Percentiles rank a stretch among this genome's conserved stretches.
Conservation (phyloP, 2,888 invertebrate species). For the Clanis bilineata region DNA sequence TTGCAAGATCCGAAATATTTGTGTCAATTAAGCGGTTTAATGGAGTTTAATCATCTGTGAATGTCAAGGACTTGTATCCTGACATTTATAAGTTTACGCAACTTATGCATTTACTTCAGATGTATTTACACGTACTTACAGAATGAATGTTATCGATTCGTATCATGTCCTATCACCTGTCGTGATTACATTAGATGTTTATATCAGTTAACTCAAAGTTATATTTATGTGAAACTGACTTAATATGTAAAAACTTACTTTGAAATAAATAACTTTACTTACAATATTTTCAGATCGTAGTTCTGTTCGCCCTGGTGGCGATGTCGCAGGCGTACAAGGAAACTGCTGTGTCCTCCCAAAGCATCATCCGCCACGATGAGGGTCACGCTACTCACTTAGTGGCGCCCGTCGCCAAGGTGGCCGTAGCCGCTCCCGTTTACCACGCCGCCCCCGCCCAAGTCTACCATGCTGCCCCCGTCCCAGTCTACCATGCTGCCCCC, state of each 20-base stretch:
- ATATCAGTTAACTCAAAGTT: too few relatives aligned
- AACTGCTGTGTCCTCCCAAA: constrained; percentile 50
- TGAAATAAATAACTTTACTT: too few relatives aligned
- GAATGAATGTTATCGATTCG: too few relatives aligned
- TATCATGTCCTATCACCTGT: too few relatives aligned
- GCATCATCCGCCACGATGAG: constrained; percentile 54
- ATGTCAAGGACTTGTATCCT: background rate
- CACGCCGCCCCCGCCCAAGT: constrained; percentile 28
- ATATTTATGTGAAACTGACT: too few relatives aligned
- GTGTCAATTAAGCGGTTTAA: background rate
- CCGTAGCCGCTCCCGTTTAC: constrained; percentile 24
- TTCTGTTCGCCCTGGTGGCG: constrained; percentile 36
- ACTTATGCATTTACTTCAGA: background rate
- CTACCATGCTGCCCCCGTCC: constrained; percentile 41
- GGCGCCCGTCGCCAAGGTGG: constrained; percentile 35
- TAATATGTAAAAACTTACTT: too few relatives aligned
- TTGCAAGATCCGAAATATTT: background rate
- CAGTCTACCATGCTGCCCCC: constrained; percentile 32
- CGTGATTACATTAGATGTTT: too few relatives aligned
- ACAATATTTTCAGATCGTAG: constrained; percentile 37
- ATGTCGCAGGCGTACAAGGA: constrained; percentile 37
- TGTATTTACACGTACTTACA: too few relatives aligned
- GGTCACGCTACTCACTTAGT: too few relatives aligned
- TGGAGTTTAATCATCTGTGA: background rate
- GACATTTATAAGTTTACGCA: constrained; percentile 7